A percentile compares a stretch with the other conserved stretches of the same genome.
phyloP scores from a whole-genome alignment of 2,113 vertebrate species.

The Calypte anna region DNA sequence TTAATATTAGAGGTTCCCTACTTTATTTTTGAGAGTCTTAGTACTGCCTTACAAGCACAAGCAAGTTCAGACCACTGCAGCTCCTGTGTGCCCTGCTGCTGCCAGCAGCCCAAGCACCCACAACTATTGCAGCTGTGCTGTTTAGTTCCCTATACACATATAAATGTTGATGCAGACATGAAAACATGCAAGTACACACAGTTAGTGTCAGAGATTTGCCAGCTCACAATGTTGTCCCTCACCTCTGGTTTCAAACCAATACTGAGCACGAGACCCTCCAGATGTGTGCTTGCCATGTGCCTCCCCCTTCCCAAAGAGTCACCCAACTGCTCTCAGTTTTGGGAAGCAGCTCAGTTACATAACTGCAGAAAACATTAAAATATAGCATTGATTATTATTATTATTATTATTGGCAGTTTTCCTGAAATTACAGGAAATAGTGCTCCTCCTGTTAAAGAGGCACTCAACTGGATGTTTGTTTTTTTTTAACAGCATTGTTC shows the following conservation, averaged over 20 bases:
- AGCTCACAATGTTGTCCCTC: accelerated
- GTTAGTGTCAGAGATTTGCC: neutral
- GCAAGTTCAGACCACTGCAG: neutral
- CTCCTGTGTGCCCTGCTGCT: accelerated
- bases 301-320: neutral
- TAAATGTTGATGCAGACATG: too few species aligned
- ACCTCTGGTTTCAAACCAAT: neutral
- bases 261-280: neutral
- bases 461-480: neutral
- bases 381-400: constrained; percentile 16
- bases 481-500: neutral
- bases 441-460: constrained; percentile 24
- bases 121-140: neutral
- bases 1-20: neutral
- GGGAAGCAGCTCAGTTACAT: neutral
- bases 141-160: neutral
- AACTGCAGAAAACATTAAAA: constrained; percentile 17
- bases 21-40: neutral
- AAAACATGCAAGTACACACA: neutral
- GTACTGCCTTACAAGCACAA: too few species aligned
- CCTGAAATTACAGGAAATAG: constrained; percentile 33
- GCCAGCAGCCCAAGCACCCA: neutral
- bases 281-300: too few species aligned
- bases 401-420: constrained; percentile 48
- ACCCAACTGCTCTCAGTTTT: neutral